These are phyloP conservation scores for Diadegma fenestrale DNA, from an alignment of 2,888 invertebrate genomes.

Conservation along the genomic window DNA sequence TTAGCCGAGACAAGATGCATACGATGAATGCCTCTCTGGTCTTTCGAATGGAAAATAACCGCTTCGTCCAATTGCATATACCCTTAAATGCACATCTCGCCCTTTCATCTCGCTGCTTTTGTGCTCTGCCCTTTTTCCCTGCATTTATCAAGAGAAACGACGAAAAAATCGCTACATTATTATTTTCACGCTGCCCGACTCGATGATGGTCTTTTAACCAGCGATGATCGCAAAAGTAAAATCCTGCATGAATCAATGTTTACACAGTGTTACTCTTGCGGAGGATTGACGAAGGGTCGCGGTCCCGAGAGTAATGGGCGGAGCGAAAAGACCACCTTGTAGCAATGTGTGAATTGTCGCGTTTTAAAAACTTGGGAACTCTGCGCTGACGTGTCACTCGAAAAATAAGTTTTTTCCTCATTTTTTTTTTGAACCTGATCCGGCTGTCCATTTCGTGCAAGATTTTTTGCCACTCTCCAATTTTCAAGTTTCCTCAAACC, in stretches of 20 bases:
- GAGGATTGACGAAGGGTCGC: conserved; percentile 40
- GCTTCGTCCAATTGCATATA: not conserved
- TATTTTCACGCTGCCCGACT: conserved; percentile 33
- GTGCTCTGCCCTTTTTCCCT: not conserved
- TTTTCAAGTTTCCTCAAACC: not conserved
- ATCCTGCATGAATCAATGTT: conserved; percentile 45
- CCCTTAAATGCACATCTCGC: not conserved
- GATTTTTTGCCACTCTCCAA: not conserved
- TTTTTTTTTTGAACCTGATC: not conserved
- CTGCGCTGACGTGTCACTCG: not conserved
- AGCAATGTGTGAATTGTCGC: conserved; percentile 18
- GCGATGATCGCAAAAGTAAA: conserved; percentile 5
- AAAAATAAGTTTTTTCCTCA: conserved; percentile 4
- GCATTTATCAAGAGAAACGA: not conserved
- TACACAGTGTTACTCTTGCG: conserved; percentile 44
- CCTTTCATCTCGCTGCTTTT: not conserved
- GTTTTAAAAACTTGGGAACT: conserved; percentile 48
- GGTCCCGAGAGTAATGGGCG: conserved; percentile 24
- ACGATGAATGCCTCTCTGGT: not conserved
- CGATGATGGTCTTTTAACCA: not conserved
- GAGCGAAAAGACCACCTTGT: conserved; percentile 35
- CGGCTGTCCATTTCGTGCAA: not conserved
- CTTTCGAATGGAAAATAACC: conserved; percentile 7
- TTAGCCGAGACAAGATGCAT: not conserved
- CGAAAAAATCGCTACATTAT: conserved; percentile 31